Base-by-base conservation (phyloP, 2,888 invertebrate species). In the Trisateles emortualis region DNA sequence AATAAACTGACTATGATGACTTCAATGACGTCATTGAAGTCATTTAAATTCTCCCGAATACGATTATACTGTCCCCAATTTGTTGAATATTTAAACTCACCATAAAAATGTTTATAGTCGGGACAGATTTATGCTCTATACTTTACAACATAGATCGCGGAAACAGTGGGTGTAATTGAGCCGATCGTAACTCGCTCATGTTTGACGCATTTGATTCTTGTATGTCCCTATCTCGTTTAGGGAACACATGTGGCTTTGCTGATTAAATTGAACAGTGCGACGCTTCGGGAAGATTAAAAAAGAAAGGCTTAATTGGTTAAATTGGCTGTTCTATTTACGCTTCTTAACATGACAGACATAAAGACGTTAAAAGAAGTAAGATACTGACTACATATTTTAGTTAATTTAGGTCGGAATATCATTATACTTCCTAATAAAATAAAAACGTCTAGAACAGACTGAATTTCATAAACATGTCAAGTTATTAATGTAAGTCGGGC, bases 141-240 rank as follows among this genome's bases (percentile, higher is more conserved):
- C 41, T 22, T 36, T 54, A 53, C 49, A 49, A 29, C 22, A 14
- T 40, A 45, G 33, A 47, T 32, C 41, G 40, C 58, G 64, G 70
- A 72, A 65, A 63, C 11, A 36, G 72, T 74, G 70, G 67, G 70
- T 59, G 75, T 71, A 73, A 76, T 73, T 76, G 74, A 60, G 55
- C 52, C 68, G 71, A 67, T 71, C 57, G 52, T 40, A 50, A 49
- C 50, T 35, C 48, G 45, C 29, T 45, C 41, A 33, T 55, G 30
- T 53, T 42, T 13, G 24, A 48, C 35, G 44, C 52, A 42, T 36
- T 47, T 43, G 11, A 16, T 14, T 51, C 16, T 26, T 16, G 4
- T 29, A 49, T 41, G 35, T 35, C 48, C 51, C 49, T 47, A 40
- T 55, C 46, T 65, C 41, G 45, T 52, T 60, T 52, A 29, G 45